Base-by-base conservation (phyloP, 1,140 invertebrate genomes). In the Globodera ellingtonae region DNA sequence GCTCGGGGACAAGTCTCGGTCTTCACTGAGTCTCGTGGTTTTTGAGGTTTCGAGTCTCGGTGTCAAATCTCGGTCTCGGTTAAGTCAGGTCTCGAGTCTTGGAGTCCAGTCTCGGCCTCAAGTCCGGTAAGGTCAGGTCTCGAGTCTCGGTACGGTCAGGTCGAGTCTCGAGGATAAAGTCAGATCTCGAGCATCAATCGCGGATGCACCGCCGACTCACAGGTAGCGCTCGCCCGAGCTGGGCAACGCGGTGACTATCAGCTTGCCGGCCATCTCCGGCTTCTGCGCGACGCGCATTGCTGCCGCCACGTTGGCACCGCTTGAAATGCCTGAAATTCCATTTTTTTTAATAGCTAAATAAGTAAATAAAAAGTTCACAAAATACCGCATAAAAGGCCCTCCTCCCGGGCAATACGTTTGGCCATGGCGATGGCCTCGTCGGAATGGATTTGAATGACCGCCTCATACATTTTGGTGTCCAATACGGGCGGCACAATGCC, bases 341-440 rank as follows among this genome's bases (percentile, higher is more conserved):
- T 35, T 35, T 35, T 3, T 35, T 35, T 35, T 35, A 18, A 65
- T 18, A 15, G n/a, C 50, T 35, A 52, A 24, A 80, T 46, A 24
- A 21, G 21, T 66, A 47, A 77, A 73, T n/a, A 44, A 79, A 75
- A 52, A 9, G 15, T 70, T 52, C 2, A 18, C 75, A 0, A 10
- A 15, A 65, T 35, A 89, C 88, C 87, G 52, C 88, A 85, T 13
- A 89, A 81, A 75, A 89, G 84, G 4, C 87, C 87, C 71, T 89
- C 87, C 80, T 89, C 87, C 6, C 86, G 71, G 13, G 87, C 88
- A 21, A 89, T 52, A 35, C 87, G 77, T 50, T 86, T 83, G 3
- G 88, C 86, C 87, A 89, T 89, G 5, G 88, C 78, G 62, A 89
- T 87, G 21, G 87, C 87, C 50, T 89, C 87, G 70, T 89, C 88